Conservation (phyloP, 2,888 invertebrate genomes). For the Polydrusus cervinus region DNA sequence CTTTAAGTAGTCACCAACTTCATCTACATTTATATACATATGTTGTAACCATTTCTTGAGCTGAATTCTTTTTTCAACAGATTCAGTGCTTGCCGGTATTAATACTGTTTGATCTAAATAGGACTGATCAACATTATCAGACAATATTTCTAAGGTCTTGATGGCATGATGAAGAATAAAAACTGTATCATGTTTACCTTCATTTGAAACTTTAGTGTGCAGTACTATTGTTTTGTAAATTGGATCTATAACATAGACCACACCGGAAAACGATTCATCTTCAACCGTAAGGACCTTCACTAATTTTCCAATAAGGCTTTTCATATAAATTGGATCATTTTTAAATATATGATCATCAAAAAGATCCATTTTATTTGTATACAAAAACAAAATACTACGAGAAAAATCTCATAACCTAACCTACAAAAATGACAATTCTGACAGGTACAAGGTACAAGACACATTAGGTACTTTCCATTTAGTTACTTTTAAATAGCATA, state of each 20-base stretch:
- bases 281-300: conserved; percentile 63
- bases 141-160: conserved; percentile 59
- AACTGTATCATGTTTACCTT: conserved; percentile 54
- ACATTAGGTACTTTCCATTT: too few species aligned
- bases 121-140: conserved; percentile 57
- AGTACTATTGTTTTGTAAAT: conserved; percentile 66
- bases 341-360: conserved; percentile 58
- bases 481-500: too few species aligned
- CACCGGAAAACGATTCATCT: conserved; percentile 60
- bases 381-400: background rate
- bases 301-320: conserved; percentile 64
- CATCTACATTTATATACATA: conserved; percentile 67
- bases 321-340: conserved; percentile 61
- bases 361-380: conserved; percentile 43
- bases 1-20: conserved; percentile 65
- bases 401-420: too few species aligned
- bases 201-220: conserved; percentile 50
- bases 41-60: conserved; percentile 67
- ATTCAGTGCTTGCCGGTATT: conserved; percentile 36
- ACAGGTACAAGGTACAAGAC: too few species aligned
- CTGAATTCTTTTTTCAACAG: conserved; percentile 54
- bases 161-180: conserved; percentile 63
- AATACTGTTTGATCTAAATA: conserved; percentile 51
- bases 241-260: conserved; percentile 67
- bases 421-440: too few species aligned